Evolutionary conservation across 2,113 vertebrate genomes (phyloP), one percentile per base, ranked within the genome.

Genomic region (Chinchilla lanigera): DNA sequence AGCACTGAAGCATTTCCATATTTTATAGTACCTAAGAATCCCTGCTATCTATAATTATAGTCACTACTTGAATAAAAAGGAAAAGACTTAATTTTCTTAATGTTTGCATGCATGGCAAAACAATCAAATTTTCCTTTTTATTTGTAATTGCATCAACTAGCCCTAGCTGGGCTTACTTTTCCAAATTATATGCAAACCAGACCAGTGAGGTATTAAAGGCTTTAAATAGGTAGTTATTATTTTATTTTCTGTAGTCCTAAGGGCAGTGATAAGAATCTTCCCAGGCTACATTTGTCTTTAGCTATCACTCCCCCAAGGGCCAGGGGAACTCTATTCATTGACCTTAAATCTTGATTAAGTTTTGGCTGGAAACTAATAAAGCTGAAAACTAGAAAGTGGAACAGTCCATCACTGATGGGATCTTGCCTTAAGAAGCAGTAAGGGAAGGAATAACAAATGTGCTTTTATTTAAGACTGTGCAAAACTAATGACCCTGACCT

Each of bases 81-180:
- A 96, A 98, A 98, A 97, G 9, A 96, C 96, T 98, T 98, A 95
- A 98, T 98, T 98, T 98, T 98, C 97, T 98, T 98, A 98, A 98
- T 97, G 97, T 98, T 98, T 96, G 98, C 97, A 98, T 97, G 98
- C 93, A 92, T 98, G 98, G 97, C 98, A 98, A 98, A 98, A 94
- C 98, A 98, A 98, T 97, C 96, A 97, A 94, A 60, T 89, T 97
- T 98, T 96, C 95, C 92, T 96, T 98, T 87, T 97, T 98, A 96
- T 97, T 98, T 98, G 92, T 98, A 98, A 98, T 98, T 98, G 92
- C 97, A 97, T 95, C 97, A 93, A 78, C 94, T 98, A 92, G 93
- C 73, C 97, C 93, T 97, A 90, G 78, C 96, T 97, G 80, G 94
- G 35, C 96, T 97, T 93, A 86, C 84, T 98, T 98, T 98, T 98